Conservation (phyloP, 2,797 vertebrate species). For the Hyperoplus lanceolatus region DNA sequence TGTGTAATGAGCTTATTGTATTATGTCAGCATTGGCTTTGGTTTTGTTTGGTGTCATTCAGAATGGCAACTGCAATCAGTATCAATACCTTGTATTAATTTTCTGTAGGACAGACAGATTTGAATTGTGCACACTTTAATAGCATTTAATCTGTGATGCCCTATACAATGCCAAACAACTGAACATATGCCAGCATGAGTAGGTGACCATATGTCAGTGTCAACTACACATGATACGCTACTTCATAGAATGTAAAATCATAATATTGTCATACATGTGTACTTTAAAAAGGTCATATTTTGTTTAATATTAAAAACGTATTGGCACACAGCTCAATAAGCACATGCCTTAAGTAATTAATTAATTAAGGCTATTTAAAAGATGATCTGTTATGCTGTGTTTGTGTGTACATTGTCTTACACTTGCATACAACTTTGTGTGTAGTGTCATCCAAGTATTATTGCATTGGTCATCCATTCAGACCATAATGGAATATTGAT, state of each 20-base stretch:
- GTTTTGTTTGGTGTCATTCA: conserved; percentile 73
- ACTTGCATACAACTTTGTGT: not conserved
- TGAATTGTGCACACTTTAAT: conserved; percentile 31
- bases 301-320: not conserved
- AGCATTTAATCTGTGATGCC: conserved; percentile 30
- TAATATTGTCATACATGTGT: not conserved
- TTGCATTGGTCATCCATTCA: not conserved
- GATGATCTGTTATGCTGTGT: not conserved
- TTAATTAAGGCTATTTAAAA: conserved; percentile 12
- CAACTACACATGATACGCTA: conserved; percentile 1
- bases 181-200: conserved; percentile 38
- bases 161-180: conserved; percentile 27
- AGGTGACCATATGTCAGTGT: conserved; percentile 10
- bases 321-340: conserved; percentile 17
- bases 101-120: conserved; percentile 53
- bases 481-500: not conserved
- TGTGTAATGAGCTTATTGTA: conserved; percentile 82
- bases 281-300: conserved; percentile 2
- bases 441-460: not conserved
- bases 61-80: conserved; percentile 59
- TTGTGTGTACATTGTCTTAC: not conserved
- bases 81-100: conserved; percentile 64
- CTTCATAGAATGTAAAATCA: not conserved
- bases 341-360: conserved; percentile 24
- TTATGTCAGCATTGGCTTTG: conserved; percentile 66